Conservation (phyloP, 1,140 invertebrate genomes). For the Bemisia tabaci region DNA sequence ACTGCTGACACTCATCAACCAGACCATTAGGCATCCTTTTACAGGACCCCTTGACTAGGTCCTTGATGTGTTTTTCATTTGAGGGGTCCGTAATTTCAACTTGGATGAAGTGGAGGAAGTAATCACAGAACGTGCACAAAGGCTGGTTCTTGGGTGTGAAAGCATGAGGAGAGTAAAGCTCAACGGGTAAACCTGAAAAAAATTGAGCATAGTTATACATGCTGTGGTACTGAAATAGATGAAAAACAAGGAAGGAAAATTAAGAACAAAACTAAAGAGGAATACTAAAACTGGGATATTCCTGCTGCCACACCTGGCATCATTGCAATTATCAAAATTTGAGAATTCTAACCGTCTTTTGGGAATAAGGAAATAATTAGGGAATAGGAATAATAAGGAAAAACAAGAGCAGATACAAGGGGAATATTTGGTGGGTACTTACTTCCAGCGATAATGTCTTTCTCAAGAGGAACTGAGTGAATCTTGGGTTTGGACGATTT, state of each 20-base stretch:
- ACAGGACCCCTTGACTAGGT: background rate
- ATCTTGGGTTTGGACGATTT: background rate
- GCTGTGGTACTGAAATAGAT: no score
- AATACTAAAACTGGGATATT: no score
- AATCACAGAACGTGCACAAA: background rate
- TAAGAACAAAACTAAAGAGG: no score
- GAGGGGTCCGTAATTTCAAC: background rate
- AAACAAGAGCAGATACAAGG: no score
- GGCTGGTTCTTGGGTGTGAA: background rate
- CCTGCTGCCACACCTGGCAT: no score
- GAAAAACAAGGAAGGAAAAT: background rate
- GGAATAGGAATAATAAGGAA: no score
- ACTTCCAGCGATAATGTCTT: background rate
- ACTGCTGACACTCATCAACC: slow-evolving; percentile 44
- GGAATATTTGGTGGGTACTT: no score
- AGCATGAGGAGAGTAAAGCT: background rate
- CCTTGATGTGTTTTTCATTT: background rate
- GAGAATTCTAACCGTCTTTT: no score
- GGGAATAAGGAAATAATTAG: no score
- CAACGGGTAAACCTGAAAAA: background rate
- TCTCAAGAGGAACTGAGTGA: background rate
- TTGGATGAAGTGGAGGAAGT: background rate
- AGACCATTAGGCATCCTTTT: background rate
- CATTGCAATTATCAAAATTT: no score
- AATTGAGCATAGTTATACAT: no score